These are phyloP conservation scores for Lycaena phlaeas DNA, from an alignment of 2,888 invertebrate species.

Conservation along the genomic window DNA sequence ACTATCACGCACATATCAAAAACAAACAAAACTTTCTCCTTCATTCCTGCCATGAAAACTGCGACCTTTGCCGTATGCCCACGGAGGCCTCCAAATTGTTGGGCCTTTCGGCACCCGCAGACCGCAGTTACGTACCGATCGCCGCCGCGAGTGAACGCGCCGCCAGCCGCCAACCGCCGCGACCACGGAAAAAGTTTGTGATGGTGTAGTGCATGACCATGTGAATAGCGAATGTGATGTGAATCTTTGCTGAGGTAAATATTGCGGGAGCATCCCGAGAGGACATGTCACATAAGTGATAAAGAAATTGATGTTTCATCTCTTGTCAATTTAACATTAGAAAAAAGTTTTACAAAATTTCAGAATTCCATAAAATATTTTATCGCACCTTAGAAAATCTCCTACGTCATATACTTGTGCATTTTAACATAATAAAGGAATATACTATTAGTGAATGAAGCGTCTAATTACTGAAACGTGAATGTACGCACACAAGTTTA, in stretches of 20 bases:
- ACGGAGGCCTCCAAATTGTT: slow-evolving; percentile 48
- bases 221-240: slow-evolving; percentile 34
- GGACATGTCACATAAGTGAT: no score
- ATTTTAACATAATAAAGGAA: no score
- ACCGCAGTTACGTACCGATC: slow-evolving; percentile 50
- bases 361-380: no score
- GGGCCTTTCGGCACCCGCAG: slow-evolving; percentile 46
- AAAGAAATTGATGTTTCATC: no score
- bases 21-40: slow-evolving; percentile 25
- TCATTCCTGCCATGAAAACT: slow-evolving; percentile 28
- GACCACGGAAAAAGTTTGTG: slow-evolving; percentile 15
- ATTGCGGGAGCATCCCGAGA: no score
- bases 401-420: no score
- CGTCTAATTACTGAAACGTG: no score
- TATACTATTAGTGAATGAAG: no score
- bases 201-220: slow-evolving; percentile 32
- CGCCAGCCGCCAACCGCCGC: not conserved
- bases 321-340: no score
- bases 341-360: no score
- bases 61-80: slow-evolving; percentile 56
- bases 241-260: slow-evolving; percentile 56
- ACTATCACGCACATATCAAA: slow-evolving; percentile 20
- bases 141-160: slow-evolving; percentile 46
- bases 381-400: no score
- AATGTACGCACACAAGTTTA: no score